Conservation (phyloP, 2,888 invertebrate genomes). For the Euplagia quadripunctaria region DNA sequence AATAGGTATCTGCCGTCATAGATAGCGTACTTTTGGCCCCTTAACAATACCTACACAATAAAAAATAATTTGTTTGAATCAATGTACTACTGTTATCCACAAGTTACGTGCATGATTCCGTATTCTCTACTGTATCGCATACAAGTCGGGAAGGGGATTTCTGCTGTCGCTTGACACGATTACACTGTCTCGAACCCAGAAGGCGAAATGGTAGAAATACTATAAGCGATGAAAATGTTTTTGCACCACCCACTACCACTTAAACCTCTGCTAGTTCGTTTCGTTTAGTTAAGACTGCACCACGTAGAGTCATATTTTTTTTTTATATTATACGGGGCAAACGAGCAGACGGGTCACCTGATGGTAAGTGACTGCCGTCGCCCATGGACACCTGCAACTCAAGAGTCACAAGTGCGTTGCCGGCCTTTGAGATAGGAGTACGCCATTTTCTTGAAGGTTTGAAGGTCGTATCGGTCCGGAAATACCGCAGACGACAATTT, state of each 20-base stretch:
- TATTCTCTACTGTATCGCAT: background rate
- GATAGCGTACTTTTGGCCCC: background rate
- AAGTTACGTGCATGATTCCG: background rate
- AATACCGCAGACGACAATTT: too few relatives aligned
- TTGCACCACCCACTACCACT: background rate
- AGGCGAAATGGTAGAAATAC: too few relatives aligned
- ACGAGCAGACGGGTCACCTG: too few relatives aligned
- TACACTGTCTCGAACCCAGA: background rate
- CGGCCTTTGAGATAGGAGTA: too few relatives aligned
- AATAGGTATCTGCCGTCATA: background rate
- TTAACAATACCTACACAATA: background rate
- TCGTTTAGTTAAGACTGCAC: background rate
- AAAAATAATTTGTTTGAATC: background rate
- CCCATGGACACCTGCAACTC: too few relatives aligned
- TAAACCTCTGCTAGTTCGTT: background rate
- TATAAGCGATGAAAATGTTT: background rate
- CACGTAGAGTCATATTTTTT: too few relatives aligned
- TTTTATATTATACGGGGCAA: too few relatives aligned
- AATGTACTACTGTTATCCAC: too few relatives aligned
- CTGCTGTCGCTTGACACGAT: background rate
- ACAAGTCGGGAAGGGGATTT: background rate
- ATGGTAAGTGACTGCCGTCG: too few relatives aligned
- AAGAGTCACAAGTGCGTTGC: too few relatives aligned
- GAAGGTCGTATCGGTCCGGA: too few relatives aligned
- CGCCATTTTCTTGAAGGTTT: too few relatives aligned